Percentiles rank a stretch among this genome's conserved stretches.
Evolutionary conservation across 2,888 invertebrate genomes (phyloP).

Genomic region (Yponomeuta sedellus): DNA sequence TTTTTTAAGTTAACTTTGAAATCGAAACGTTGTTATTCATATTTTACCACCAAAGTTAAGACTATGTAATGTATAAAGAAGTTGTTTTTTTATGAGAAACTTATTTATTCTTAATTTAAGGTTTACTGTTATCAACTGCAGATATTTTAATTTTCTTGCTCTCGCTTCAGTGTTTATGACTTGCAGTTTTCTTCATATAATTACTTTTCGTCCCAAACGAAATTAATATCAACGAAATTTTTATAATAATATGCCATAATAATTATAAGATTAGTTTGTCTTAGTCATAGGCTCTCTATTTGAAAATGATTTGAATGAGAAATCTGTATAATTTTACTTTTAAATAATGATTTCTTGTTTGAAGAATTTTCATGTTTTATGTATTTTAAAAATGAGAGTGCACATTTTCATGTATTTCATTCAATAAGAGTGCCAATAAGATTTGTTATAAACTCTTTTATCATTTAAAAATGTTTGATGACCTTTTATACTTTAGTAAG

Average conservation of each 20-base stretch:
- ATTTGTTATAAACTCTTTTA: background rate
- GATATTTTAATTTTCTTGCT: background rate
- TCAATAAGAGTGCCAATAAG: constrained; percentile 32
- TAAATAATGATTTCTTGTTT: constrained; percentile 61
- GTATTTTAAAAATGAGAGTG: constrained; percentile 19
- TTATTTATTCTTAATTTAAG: constrained; percentile 40
- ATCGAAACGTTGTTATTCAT: no score
- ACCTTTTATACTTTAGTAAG: constrained; percentile 14
- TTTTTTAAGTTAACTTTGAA: no score
- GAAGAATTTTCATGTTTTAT: constrained; percentile 52
- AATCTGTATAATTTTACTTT: constrained; percentile 43
- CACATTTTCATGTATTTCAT: no score
- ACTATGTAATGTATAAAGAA: constrained; percentile 36
- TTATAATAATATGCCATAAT: constrained; percentile 62
- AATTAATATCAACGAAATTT: constrained; percentile 26
- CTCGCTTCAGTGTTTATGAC: no score
- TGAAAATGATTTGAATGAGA: constrained; percentile 72
- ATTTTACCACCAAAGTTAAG: constrained; percentile 58
- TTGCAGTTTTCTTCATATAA: background rate
- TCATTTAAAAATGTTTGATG: constrained; percentile 9
- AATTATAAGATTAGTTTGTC: constrained; percentile 53
- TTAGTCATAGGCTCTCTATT: constrained; percentile 39
- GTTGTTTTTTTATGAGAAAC: constrained; percentile 25
- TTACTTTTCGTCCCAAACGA: background rate
- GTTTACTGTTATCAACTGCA: constrained; percentile 2